phyloP scores from a whole-genome alignment of 2,113 vertebrate species.

The Gobius niger region DNA sequence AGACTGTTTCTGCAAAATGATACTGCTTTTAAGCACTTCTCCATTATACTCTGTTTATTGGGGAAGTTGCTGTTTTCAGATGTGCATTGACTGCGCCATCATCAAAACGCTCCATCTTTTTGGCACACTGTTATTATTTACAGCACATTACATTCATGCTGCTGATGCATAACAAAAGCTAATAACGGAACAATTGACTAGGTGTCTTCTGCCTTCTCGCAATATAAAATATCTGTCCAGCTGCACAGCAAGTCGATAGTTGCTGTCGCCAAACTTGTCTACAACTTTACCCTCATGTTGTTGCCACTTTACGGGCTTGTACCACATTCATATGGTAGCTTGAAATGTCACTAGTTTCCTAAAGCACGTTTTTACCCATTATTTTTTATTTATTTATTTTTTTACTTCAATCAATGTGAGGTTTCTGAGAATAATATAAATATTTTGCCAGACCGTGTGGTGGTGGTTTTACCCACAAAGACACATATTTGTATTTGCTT shows the following conservation, averaged over 20 bases:
- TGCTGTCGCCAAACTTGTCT: neutral
- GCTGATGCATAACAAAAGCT: conserved; percentile 29
- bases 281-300: neutral
- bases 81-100: conserved; percentile 10
- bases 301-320: too few relatives aligned
- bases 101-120: conserved; percentile 10
- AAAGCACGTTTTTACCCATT: too few relatives aligned
- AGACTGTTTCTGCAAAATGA: neutral
- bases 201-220: neutral
- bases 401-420: too few relatives aligned
- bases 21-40: neutral
- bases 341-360: too few relatives aligned
- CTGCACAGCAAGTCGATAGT: neutral
- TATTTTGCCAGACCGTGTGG: too few relatives aligned
- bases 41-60: neutral
- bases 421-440: too few relatives aligned
- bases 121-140: conserved; percentile 17
- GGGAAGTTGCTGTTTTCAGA: conserved; percentile 3
- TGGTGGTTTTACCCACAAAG: too few relatives aligned
- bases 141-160: conserved; percentile 9
- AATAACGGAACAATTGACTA: conserved; percentile 15
- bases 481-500: too few relatives aligned
- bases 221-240: conserved; percentile 12
- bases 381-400: too few relatives aligned
- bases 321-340: too few relatives aligned